These are phyloP conservation scores for Drosophila incognita DNA, from an alignment of 2,888 invertebrate genomes.

Conservation along the genomic window DNA sequence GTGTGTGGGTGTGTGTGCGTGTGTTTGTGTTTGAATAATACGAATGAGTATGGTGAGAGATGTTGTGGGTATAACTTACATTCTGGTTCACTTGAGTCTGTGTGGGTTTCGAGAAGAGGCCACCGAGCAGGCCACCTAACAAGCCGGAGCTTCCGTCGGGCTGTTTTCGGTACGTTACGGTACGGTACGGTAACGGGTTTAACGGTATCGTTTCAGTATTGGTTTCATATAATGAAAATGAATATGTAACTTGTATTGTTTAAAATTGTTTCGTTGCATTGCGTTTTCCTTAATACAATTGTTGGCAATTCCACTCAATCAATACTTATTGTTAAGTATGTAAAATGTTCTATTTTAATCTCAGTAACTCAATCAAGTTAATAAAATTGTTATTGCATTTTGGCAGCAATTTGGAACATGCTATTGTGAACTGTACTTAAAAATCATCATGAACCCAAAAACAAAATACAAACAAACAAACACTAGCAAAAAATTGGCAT, in stretches of 20 bases:
- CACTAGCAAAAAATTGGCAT: constrained; percentile 63
- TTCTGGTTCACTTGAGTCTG: constrained; percentile 84
- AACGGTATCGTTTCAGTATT: constrained; percentile 61
- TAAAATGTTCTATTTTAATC: constrained; percentile 39
- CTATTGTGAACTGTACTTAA: constrained; percentile 60
- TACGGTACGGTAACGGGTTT: constrained; percentile 68
- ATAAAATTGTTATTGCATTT: constrained; percentile 41
- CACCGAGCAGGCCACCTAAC: constrained; percentile 85
- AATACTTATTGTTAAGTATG: constrained; percentile 38
- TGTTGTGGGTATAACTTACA: constrained; percentile 83
- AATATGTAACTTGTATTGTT: constrained; percentile 80
- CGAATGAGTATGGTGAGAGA: constrained; percentile 65
- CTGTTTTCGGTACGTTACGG: constrained; percentile 66
- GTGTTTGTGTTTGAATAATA: constrained; percentile 36
- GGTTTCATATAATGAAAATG: constrained; percentile 80
- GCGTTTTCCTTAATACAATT: constrained; percentile 64
- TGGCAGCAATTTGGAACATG: constrained; percentile 66
- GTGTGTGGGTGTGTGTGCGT: constrained; percentile 46
- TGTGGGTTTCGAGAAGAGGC: constrained; percentile 84
- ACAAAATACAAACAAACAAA: constrained; percentile 43
- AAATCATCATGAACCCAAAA: constrained; percentile 42
- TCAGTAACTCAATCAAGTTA: constrained; percentile 50
- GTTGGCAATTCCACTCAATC: constrained; percentile 40
- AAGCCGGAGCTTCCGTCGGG: constrained; percentile 84
- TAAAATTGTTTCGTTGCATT: constrained; percentile 78